A percentile compares a stretch with the other conserved stretches of the same genome.
Evolutionary conservation across 2,113 vertebrate species (phyloP).

Genomic region (Mustela lutreola): DNA sequence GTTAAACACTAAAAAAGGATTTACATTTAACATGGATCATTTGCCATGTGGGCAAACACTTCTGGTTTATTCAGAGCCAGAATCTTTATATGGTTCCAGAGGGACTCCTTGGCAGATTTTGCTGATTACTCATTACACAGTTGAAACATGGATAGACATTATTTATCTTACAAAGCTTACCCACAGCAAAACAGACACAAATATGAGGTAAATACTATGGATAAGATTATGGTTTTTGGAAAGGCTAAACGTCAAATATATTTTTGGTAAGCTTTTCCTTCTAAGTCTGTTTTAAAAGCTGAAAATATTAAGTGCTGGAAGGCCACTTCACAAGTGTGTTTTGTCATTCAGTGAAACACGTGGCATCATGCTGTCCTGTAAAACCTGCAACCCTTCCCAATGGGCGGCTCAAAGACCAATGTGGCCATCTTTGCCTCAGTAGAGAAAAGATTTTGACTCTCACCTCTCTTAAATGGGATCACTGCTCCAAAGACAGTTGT

Average conservation of each 20-base stretch:
- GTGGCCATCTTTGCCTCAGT: background rate
- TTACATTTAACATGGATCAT: constrained; percentile 61
- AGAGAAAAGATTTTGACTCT: background rate
- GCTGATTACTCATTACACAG: constrained; percentile 50
- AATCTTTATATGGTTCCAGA: background rate
- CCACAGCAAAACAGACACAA: constrained; percentile 58
- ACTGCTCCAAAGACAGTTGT: background rate
- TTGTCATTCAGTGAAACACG: background rate
- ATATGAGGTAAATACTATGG: constrained; percentile 75
- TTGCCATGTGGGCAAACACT: constrained; percentile 69
- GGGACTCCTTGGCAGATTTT: background rate
- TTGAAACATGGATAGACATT: background rate
- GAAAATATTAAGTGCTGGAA: constrained; percentile 68
- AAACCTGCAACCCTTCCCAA: background rate
- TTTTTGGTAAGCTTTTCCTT: constrained; percentile 63
- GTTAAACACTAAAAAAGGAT: constrained; percentile 47
- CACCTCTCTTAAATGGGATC: background rate
- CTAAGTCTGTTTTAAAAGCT: constrained; percentile 71
- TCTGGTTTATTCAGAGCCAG: constrained; percentile 47
- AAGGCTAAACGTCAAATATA: constrained; percentile 66
- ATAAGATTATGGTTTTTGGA: constrained; percentile 56
- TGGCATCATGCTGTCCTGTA: background rate
- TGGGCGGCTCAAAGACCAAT: background rate
- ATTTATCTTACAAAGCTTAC: constrained; percentile 59
- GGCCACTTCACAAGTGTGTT: constrained; percentile 6